Conservation (phyloP, 2,797 vertebrate species). For the Mormyrus proboscirostris region DNA sequence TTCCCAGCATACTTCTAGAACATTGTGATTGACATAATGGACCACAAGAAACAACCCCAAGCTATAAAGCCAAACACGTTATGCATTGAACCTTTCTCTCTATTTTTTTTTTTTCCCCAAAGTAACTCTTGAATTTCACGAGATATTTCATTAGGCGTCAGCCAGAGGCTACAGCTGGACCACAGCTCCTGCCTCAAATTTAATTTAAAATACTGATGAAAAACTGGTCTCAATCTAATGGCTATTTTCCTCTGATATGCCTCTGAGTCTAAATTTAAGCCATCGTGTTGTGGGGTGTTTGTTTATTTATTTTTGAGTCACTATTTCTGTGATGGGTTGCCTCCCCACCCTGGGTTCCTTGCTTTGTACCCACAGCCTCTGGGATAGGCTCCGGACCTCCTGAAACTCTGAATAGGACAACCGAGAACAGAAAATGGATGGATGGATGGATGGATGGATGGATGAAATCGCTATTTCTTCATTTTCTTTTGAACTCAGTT, state of each 20-base stretch:
- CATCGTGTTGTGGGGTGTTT: neutral
- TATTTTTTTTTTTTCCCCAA: constrained; percentile 24
- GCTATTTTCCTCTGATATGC: neutral
- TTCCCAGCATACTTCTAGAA: neutral
- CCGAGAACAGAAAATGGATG: neutral
- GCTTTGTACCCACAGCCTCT: too few relatives aligned
- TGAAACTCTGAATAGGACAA: neutral
- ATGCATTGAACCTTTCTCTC: constrained; percentile 45
- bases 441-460: neutral
- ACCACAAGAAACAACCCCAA: constrained; percentile 32
- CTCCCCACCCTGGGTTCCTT: neutral
- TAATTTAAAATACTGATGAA: constrained; percentile 18
- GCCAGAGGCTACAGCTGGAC: constrained; percentile 15
- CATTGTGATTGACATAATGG: neutral
- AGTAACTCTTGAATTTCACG: constrained; percentile 36
- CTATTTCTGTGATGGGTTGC: neutral
- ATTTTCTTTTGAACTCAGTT: neutral
- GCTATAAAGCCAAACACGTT: constrained; percentile 48
- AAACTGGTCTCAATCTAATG: constrained; percentile 6
- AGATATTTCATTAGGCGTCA: constrained; percentile 30
- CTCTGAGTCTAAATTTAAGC: neutral
- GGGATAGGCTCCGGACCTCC: neutral
- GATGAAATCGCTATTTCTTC: neutral
- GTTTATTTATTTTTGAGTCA: neutral
- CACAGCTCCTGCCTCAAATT: neutral